Evolutionary conservation across 2,888 invertebrate genomes (phyloP).

Genomic region (Eupithecia subumbrata): DNA sequence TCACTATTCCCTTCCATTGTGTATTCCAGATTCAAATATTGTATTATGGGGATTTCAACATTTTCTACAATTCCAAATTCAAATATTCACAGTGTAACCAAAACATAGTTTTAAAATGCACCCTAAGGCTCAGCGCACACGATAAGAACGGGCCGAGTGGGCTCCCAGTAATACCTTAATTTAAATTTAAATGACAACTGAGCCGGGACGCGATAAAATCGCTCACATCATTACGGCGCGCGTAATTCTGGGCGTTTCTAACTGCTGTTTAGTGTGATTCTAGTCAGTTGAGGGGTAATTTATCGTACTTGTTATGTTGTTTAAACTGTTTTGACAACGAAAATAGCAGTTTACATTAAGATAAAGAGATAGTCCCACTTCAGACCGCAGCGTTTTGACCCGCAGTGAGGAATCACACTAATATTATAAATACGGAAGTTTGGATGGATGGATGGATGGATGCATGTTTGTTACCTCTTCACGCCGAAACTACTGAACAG

Average conservation of each 20-base stretch:
- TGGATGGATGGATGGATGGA: too few species aligned
- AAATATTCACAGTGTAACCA: slow-evolving; percentile 30
- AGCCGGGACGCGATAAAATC: slow-evolving; percentile 64
- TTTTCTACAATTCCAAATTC: slow-evolving; percentile 1
- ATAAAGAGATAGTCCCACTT: neutral
- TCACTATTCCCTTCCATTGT: neutral
- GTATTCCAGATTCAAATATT: neutral
- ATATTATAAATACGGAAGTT: too few species aligned
- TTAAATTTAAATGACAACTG: slow-evolving; percentile 83
- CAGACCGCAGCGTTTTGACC: neutral
- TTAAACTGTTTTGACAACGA: slow-evolving; percentile 1
- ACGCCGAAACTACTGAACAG: too few species aligned
- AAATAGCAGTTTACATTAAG: neutral
- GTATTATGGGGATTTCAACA: neutral
- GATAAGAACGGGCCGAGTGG: slow-evolving; percentile 60
- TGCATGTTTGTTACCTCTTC: too few species aligned
- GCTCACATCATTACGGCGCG: slow-evolving; percentile 57
- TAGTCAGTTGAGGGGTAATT: slow-evolving; percentile 6
- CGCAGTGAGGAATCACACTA: neutral
- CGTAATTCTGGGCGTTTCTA: slow-evolving; percentile 26
- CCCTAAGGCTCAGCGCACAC: slow-evolving; percentile 52
- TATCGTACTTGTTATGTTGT: neutral
- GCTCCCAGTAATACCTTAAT: slow-evolving; percentile 74
- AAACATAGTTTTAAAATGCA: slow-evolving; percentile 61
- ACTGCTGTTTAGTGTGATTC: slow-evolving; percentile 21